Evolutionary conservation across 2,797 vertebrate genomes (phyloP).

Genomic region (Anabas testudineus): DNA sequence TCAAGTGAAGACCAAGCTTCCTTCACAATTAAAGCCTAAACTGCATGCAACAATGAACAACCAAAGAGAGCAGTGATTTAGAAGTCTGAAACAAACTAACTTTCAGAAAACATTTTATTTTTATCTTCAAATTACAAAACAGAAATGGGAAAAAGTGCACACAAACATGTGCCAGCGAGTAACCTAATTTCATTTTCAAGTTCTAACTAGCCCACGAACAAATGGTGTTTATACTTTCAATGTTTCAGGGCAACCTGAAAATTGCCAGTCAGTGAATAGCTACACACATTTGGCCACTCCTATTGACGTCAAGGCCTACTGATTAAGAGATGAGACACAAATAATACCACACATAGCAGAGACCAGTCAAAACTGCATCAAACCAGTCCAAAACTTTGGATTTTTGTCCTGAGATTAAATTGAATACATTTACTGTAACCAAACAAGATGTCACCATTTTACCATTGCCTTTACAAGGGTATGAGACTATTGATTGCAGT

Average conservation of each 20-base stretch:
- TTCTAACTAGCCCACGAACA: slow-evolving; percentile 32
- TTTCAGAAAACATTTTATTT: background rate
- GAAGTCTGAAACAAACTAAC: background rate
- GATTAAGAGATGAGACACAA: slow-evolving; percentile 74
- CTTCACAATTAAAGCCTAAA: background rate
- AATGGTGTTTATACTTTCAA: background rate
- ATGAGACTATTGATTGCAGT: background rate
- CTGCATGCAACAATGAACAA: background rate
- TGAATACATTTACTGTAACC: background rate
- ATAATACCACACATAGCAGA: slow-evolving; percentile 44
- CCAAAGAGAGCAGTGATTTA: background rate
- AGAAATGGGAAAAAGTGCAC: background rate
- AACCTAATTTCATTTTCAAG: slow-evolving; percentile 34
- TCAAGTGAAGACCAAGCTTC: background rate
- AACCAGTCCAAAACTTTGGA: slow-evolving; percentile 5
- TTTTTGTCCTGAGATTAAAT: background rate
- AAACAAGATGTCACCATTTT: slow-evolving; percentile 2
- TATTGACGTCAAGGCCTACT: slow-evolving; percentile 72
- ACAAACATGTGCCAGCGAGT: background rate
- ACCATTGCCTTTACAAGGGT: background rate
- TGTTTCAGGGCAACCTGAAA: slow-evolving; percentile 31
- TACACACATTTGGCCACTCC: slow-evolving; percentile 61
- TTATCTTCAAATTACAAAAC: slow-evolving; percentile 2
- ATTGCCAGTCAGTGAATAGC: slow-evolving; percentile 41
- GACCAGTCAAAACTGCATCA: slow-evolving; percentile 30